A percentile compares a stretch with the other conserved stretches of the same genome.
phyloP scores from a whole-genome alignment of 2,797 vertebrate genomes.

The Pitangus sulphuratus region DNA sequence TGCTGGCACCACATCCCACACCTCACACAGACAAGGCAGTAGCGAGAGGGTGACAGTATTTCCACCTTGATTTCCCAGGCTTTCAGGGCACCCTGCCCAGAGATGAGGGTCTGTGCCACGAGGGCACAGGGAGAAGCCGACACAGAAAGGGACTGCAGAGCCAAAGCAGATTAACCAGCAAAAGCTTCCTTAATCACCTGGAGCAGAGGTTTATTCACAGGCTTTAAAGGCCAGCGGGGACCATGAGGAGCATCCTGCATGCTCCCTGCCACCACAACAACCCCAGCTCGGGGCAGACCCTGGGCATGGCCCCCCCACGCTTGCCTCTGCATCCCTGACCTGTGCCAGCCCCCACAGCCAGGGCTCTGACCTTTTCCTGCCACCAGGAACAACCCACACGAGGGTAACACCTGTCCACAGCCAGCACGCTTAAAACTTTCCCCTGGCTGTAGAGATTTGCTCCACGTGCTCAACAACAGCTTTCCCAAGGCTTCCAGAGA shows the following conservation, averaged over 20 bases:
- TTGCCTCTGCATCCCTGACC: background rate
- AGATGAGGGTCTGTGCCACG: accelerated
- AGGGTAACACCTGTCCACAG: background rate
- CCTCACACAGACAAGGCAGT: accelerated
- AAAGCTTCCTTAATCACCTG: conserved; percentile 29
- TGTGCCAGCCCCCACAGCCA: accelerated
- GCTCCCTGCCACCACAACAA: accelerated
- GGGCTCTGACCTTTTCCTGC: background rate
- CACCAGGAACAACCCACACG: background rate
- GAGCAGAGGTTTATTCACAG: conserved; percentile 4
- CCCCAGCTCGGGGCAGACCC: accelerated
- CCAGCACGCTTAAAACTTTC: accelerated
- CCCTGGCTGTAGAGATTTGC: background rate
- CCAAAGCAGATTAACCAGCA: conserved; percentile 19
- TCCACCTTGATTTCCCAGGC: background rate
- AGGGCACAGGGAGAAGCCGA: background rate
- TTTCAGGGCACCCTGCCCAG: background rate
- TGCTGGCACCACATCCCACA: accelerated
- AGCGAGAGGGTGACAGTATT: accelerated
- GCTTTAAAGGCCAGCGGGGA: conserved; percentile 6
- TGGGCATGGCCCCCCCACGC: accelerated
- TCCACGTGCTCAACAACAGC: background rate
- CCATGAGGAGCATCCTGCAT: accelerated
- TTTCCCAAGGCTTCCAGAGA: background rate
- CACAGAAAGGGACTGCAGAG: background rate